Evolutionary conservation across 53 echinoderm and acorn worm genomes (phyloP).

Genomic region (Luidia sarsii): DNA sequence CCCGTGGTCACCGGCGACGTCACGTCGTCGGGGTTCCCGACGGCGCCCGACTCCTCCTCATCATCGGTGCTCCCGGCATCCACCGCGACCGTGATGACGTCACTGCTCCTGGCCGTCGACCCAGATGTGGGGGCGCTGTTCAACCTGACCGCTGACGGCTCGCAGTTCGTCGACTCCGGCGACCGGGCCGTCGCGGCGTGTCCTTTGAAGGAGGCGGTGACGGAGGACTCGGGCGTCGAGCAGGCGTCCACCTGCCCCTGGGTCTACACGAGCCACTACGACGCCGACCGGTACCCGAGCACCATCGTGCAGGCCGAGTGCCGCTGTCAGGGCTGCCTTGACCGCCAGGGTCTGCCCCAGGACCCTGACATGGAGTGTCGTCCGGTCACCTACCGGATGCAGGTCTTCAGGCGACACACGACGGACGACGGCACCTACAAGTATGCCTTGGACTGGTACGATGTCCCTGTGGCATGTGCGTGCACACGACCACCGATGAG

Average conservation of each 20-base stretch:
- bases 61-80: not conserved
- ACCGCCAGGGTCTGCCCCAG: not conserved
- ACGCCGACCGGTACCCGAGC: slow-evolving; percentile 31
- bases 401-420: slow-evolving; percentile 19
- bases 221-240: not conserved
- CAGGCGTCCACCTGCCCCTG: slow-evolving; percentile 36
- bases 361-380: slow-evolving; percentile 23
- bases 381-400: slow-evolving; percentile 13
- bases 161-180: not conserved
- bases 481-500: not conserved
- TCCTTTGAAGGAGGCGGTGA: not conserved
- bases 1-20: not conserved
- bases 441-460: slow-evolving; percentile 22
- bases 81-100: too few relatives aligned
- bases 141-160: not conserved
- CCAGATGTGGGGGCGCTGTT: not conserved
- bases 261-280: slow-evolving; percentile 6
- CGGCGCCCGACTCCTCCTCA: not conserved
- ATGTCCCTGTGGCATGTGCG: slow-evolving; percentile 41
- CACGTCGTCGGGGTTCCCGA: too few relatives aligned
- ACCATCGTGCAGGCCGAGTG: slow-evolving; percentile 12
- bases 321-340: slow-evolving; percentile 24
- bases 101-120: not conserved
- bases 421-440: slow-evolving; percentile 16
- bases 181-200: not conserved